Evolutionary conservation across 1,140 invertebrate species (phyloP), one percentile per base, ranked within the genome.

Genomic region (Doryteuthis pealeii): DNA sequence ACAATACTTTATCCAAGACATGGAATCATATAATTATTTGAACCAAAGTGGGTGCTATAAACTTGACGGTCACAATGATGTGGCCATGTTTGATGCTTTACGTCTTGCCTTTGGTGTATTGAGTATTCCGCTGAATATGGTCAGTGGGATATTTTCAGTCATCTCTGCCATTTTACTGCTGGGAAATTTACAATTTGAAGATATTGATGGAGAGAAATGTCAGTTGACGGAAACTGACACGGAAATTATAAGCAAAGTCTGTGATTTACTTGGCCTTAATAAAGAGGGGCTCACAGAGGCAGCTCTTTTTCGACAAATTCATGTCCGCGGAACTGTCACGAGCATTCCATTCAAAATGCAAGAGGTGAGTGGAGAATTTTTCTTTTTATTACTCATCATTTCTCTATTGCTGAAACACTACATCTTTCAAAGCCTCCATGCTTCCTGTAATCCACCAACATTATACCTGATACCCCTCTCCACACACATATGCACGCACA

Each of bases 321-420:
- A 97, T 82, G 96, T 98, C 8, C 90, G 96, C 22, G 96, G 96
- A 8, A 97, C 96, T 86, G 94, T 98, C 65, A 98, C 96, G 0
- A 96, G 97, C 87, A 98, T 98, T 80, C 96, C 96, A 6, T 89
- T 97, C 31, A 94, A 96, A 85, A 88, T 96, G 67, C 94, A 94
- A 86, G 95, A 97, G 90, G 95, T 94, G 80, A 80, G 78, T 81
- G 18, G 12, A 40, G 35, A 62, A 18, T 43, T 33, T 2, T 67
- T 40, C 35, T 5, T 10, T 40, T 40, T 10, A 40, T 40, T 40
- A 40, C 10, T 40, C 35, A n/a, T n/a, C n/a, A n/a, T n/a, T n/a
- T n/a, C n/a, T n/a, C n/a, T n/a, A n/a, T n/a, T n/a, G n/a, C n/a
- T n/a, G n/a, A n/a, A n/a, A n/a, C n/a, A n/a, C n/a, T n/a, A n/a